Conservation (phyloP, 2,113 vertebrate genomes). For the Macquaria ambigua region DNA sequence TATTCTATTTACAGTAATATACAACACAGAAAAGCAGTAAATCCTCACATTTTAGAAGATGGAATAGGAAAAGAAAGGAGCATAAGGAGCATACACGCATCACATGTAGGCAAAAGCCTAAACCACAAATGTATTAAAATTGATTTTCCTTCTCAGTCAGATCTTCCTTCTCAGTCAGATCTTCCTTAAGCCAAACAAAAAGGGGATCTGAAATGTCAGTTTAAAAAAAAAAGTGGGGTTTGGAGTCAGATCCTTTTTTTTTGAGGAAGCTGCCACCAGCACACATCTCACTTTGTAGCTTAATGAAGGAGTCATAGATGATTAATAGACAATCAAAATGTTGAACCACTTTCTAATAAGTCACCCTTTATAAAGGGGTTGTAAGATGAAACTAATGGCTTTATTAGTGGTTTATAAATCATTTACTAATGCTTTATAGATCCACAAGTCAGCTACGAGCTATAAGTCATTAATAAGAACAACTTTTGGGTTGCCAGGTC, state of each 20-base stretch:
- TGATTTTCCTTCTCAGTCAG: background rate
- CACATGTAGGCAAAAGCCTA: background rate
- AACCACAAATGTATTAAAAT: background rate
- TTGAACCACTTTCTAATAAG: background rate
- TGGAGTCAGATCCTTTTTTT: background rate
- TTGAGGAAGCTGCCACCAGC: background rate
- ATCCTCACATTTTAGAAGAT: background rate
- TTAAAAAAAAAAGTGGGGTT: background rate
- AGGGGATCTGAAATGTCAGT: background rate
- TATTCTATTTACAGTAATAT: background rate
- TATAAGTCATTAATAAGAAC: background rate
- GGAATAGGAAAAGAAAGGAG: background rate
- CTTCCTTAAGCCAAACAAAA: background rate
- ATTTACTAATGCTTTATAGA: background rate
- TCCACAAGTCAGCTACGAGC: background rate
- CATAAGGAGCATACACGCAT: background rate
- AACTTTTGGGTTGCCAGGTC: conserved; percentile 3
- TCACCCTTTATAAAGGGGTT: background rate
- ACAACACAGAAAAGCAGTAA: background rate
- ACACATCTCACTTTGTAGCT: too few relatives aligned
- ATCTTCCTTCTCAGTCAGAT: background rate
- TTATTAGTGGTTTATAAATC: background rate
- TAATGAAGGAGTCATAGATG: too few relatives aligned
- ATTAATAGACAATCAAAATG: background rate
- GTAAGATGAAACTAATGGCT: background rate